Conservation (phyloP, 2,888 invertebrate genomes). For the Ctenicera cuprea region DNA sequence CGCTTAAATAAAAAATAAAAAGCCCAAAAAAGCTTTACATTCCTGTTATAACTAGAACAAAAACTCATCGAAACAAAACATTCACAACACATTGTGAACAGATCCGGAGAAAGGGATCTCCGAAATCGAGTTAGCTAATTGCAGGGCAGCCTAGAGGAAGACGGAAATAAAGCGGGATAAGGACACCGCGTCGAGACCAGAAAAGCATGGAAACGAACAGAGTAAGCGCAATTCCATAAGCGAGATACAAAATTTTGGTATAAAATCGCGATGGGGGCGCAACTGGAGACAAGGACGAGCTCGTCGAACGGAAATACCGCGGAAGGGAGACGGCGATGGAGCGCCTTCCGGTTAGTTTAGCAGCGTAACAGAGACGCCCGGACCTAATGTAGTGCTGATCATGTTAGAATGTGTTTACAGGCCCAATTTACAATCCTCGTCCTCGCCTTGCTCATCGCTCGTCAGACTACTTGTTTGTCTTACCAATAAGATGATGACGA, state of each 20-base stretch:
- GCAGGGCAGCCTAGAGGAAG: constrained; percentile 64
- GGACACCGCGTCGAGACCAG: constrained; percentile 46
- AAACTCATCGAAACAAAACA: constrained; percentile 70
- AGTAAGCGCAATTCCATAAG: constrained; percentile 44
- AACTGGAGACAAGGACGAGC: constrained; percentile 39
- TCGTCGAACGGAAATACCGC: constrained; percentile 38
- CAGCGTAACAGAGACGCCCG: constrained; percentile 70
- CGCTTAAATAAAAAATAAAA: too few relatives aligned
- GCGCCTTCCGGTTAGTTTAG: constrained; percentile 70
- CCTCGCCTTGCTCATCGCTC: constrained; percentile 69
- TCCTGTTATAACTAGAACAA: background rate
- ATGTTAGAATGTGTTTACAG: constrained; percentile 74
- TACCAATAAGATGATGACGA: constrained; percentile 70
- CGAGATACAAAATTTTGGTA: constrained; percentile 52
- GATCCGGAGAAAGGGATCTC: constrained; percentile 72
- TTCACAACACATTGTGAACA: constrained; percentile 72
- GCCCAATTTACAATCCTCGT: constrained; percentile 72
- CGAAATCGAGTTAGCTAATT: constrained; percentile 74
- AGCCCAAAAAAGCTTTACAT: background rate
- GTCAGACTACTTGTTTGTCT: constrained; percentile 70
- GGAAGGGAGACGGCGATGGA: constrained; percentile 40
- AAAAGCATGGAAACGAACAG: constrained; percentile 43
- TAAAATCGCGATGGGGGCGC: constrained; percentile 44
- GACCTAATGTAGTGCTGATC: constrained; percentile 73
- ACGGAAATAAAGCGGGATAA: constrained; percentile 43